phyloP scores from a whole-genome alignment of 2,113 vertebrate species.

The Delphinus delphis region DNA sequence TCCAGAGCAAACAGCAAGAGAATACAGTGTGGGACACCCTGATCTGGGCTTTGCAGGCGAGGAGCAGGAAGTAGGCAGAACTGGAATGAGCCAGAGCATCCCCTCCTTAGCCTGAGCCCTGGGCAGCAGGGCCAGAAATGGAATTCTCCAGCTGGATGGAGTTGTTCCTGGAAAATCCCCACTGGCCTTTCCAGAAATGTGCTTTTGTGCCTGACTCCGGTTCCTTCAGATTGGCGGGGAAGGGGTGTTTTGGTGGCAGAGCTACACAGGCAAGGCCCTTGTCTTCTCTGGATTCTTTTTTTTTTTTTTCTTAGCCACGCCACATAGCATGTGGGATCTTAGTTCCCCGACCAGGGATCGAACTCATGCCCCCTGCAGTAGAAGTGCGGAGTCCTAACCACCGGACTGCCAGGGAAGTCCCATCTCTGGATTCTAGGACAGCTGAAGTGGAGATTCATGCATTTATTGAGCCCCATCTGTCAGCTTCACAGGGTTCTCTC shows the following conservation, averaged over 20 bases:
- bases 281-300: neutral
- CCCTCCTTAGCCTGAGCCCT: conserved; percentile 18
- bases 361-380: neutral
- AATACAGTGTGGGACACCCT: neutral
- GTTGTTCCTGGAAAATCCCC: conserved; percentile 70
- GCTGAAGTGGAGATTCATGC: neutral
- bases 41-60: neutral
- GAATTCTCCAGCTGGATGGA: conserved; percentile 65
- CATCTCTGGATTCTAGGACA: neutral
- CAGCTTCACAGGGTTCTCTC: neutral
- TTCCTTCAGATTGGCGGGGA: neutral
- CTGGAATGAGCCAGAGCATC: conserved; percentile 29
- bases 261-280: neutral
- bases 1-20: neutral
- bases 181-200: conserved; percentile 37
- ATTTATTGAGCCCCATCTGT: neutral
- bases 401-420: neutral
- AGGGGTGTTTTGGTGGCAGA: neutral
- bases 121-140: conserved; percentile 6
- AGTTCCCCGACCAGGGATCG: neutral
- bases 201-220: neutral
- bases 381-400: neutral
- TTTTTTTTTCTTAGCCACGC: neutral
- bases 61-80: conserved; percentile 49
- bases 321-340: neutral